A percentile compares a stretch with the other conserved stretches of the same genome.
Evolutionary conservation across 2,888 invertebrate genomes (phyloP).

Genomic region (Gryllus longicercus): DNA sequence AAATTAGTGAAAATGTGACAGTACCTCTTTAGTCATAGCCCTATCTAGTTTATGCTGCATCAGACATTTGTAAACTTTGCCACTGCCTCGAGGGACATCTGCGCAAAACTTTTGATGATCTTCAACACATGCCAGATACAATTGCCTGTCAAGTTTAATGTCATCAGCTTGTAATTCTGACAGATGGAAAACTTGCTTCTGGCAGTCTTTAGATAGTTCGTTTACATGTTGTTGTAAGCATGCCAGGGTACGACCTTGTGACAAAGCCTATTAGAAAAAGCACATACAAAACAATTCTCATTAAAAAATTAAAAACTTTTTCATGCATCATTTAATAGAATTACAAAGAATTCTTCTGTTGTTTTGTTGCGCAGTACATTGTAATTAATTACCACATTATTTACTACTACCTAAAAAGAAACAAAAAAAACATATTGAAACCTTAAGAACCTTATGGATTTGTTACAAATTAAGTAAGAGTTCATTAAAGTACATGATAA

Average conservation of each 20-base stretch:
- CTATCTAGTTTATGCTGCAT: constrained; percentile 75
- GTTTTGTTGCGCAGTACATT: no score
- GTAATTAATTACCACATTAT: no score
- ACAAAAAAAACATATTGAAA: no score
- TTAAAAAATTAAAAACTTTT: no score
- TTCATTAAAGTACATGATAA: no score
- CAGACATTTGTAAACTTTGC: constrained; percentile 84
- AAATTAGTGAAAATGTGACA: constrained; percentile 22
- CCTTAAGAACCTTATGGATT: no score
- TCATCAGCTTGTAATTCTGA: constrained; percentile 88
- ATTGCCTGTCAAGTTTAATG: constrained; percentile 80
- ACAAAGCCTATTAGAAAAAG: constrained; percentile 45
- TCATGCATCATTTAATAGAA: no score
- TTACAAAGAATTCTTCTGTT: no score
- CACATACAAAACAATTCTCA: not conserved
- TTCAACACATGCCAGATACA: constrained; percentile 83
- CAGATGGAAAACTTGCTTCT: constrained; percentile 73
- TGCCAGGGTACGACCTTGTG: constrained; percentile 77
- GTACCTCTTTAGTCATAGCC: constrained; percentile 53
- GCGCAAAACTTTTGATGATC: constrained; percentile 79
- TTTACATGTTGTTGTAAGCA: constrained; percentile 74
- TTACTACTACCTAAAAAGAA: no score
- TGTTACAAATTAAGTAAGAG: no score
- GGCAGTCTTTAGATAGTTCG: constrained; percentile 64
- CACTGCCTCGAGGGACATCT: constrained; percentile 71